Evolutionary conservation across 2,113 vertebrate species (phyloP).

Genomic region (Indicator maculatus): DNA sequence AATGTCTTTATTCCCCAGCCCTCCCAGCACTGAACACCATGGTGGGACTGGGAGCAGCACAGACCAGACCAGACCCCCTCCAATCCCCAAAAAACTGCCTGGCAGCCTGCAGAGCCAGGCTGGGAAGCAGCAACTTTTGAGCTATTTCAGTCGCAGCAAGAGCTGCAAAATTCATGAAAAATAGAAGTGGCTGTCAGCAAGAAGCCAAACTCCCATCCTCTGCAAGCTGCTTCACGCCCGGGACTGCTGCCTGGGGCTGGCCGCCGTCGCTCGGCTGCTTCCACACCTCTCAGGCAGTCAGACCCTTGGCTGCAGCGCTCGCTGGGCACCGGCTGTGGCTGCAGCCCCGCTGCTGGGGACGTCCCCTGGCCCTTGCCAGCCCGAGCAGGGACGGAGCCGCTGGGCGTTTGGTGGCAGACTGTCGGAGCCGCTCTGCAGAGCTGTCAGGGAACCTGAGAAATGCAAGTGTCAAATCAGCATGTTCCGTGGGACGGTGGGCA

Average conservation of each 20-base stretch:
- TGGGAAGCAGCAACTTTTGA: neutral
- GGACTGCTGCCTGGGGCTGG: neutral
- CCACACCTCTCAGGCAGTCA: neutral
- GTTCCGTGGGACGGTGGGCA: slow-evolving; percentile 57
- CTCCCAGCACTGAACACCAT: neutral
- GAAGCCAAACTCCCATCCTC: neutral
- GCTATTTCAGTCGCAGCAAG: slow-evolving; percentile 47
- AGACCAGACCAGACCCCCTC: neutral
- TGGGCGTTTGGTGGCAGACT: neutral
- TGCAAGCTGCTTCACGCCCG: neutral
- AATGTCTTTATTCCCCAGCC: neutral
- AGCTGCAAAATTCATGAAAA: slow-evolving; percentile 31
- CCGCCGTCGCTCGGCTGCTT: accelerated
- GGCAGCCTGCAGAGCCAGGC: neutral
- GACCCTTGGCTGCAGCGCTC: accelerated
- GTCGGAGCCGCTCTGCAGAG: slow-evolving; percentile 15
- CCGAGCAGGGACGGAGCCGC: neutral
- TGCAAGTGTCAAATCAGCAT: slow-evolving; percentile 63
- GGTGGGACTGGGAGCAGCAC: neutral
- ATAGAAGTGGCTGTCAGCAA: slow-evolving; percentile 14
- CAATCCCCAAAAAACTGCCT: neutral
- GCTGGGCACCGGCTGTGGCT: accelerated
- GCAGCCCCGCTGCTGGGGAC: neutral
- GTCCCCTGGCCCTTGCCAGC: neutral
- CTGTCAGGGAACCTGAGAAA: slow-evolving; percentile 66